A percentile compares a stretch with the other conserved stretches of the same genome.
Evolutionary conservation across 1,140 invertebrate species (phyloP).

Genomic region (Thrips palmi): DNA sequence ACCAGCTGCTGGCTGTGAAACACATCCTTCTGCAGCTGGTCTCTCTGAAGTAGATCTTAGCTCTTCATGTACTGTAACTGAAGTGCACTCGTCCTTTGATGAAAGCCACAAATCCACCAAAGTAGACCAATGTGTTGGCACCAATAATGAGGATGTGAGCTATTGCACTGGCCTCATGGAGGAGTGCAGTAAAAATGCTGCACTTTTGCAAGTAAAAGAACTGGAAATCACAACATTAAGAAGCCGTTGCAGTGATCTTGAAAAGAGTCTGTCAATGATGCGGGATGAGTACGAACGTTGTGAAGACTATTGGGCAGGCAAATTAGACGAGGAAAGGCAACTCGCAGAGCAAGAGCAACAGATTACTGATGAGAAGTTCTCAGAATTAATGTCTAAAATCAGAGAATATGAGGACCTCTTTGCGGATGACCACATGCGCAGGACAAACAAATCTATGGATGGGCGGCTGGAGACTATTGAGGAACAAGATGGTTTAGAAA

Average conservation of each 20-base stretch:
- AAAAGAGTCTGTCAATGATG: constrained; percentile 49
- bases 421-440: constrained; percentile 25
- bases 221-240: too few relatives aligned
- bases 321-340: constrained; percentile 57
- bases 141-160: too few relatives aligned
- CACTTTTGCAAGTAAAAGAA: too few relatives aligned
- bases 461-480: constrained; percentile 49
- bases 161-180: too few relatives aligned
- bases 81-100: too few relatives aligned
- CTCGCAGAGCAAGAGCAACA: constrained; percentile 53
- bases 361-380: constrained; percentile 55
- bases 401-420: constrained; percentile 64
- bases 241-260: constrained; percentile 46
- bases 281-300: constrained; percentile 59
- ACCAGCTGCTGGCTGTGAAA: too few relatives aligned
- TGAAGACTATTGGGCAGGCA: constrained; percentile 66
- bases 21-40: too few relatives aligned
- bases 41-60: too few relatives aligned
- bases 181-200: too few relatives aligned
- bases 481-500: constrained; percentile 51
- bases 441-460: constrained; percentile 23
- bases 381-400: constrained; percentile 50
- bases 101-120: too few relatives aligned
- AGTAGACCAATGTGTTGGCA: too few relatives aligned
- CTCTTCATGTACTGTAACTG: too few relatives aligned